phyloP scores from a whole-genome alignment of 2,113 vertebrate genomes.

The Heterochromis multidens region DNA sequence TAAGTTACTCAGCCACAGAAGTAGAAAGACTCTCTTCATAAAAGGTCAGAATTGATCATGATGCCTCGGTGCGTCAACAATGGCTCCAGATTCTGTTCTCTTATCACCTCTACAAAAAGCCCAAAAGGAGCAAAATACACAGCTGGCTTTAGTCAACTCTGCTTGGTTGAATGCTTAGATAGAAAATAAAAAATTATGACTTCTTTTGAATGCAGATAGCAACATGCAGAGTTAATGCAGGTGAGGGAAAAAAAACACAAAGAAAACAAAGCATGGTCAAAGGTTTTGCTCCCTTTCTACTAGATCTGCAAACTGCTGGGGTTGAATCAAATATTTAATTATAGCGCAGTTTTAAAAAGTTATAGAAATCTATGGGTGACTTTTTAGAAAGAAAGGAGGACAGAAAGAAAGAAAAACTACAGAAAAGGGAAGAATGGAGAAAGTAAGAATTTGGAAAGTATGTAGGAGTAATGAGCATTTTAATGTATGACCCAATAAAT shows the following conservation, averaged over 20 bases:
- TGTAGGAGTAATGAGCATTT: conserved; percentile 75
- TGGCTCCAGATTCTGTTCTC: conserved; percentile 1
- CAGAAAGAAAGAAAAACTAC: neutral
- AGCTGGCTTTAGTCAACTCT: conserved; percentile 11
- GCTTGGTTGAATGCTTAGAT: neutral
- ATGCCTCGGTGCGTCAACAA: neutral
- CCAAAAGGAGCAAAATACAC: conserved; percentile 10
- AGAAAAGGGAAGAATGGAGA: neutral
- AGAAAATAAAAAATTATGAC: neutral
- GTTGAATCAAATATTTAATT: neutral
- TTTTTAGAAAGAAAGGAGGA: conserved; percentile 2
- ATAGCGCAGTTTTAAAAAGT: neutral
- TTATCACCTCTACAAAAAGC: conserved; percentile 12
- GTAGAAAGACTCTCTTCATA: conserved; percentile 15
- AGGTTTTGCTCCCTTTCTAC: neutral
- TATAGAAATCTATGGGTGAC: neutral
- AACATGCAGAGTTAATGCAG: neutral
- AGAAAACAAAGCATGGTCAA: neutral
- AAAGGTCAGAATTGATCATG: conserved; percentile 37
- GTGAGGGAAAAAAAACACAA: neutral
- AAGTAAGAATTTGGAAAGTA: conserved; percentile 48
- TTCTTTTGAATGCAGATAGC: neutral
- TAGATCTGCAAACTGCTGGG: neutral
- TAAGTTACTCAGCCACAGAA: neutral
- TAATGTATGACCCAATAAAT: conserved; percentile 81